Conservation (phyloP, 2,113 vertebrate genomes). For the Bos taurus region ARS-UCD2.0 NC_037345.1:47976001-47976500, state of each 20-base stretch:
- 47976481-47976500: neutral
- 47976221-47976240: neutral
- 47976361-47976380: neutral
- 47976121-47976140: neutral
- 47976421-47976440: neutral
- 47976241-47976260: neutral
- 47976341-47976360: neutral
- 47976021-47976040: neutral
- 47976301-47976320: neutral
- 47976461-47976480: neutral
- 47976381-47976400: neutral
- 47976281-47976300: neutral
- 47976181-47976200: neutral
- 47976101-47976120: neutral
- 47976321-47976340: neutral
- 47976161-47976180: neutral
- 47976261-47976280: neutral
- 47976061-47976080: neutral
- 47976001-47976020: fast-evolving
- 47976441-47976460: neutral
- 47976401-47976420: neutral
- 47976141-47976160: neutral
- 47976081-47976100: neutral
- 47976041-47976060: neutral
- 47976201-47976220: neutral